Evolutionary conservation across 1,140 invertebrate genomes (phyloP).

Genomic region (Arion vulgaris): DNA sequence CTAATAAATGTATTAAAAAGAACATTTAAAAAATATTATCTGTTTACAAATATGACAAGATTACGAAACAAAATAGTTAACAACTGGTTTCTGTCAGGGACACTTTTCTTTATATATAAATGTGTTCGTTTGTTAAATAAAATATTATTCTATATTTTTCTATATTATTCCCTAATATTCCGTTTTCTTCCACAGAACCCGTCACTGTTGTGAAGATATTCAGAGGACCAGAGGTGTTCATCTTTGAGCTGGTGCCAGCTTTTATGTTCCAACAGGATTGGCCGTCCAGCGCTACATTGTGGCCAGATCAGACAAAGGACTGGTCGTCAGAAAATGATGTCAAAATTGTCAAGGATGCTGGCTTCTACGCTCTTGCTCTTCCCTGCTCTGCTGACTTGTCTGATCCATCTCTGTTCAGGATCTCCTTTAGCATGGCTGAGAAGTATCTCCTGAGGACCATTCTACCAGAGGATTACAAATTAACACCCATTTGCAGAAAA

Average conservation of each 20-base stretch:
- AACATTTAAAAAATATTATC: no score
- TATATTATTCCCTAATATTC: no score
- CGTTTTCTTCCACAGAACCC: slow-evolving; percentile 46
- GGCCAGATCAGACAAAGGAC: slow-evolving; percentile 32
- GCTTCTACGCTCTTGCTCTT: slow-evolving; percentile 42
- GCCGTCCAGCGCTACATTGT: slow-evolving; percentile 33
- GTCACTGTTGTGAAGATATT: slow-evolving; percentile 44
- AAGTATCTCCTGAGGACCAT: slow-evolving; percentile 37
- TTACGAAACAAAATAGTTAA: no score
- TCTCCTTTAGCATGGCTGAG: slow-evolving; percentile 45
- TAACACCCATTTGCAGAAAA: slow-evolving; percentile 15
- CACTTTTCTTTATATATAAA: no score
- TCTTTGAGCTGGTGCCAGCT: slow-evolving; percentile 44
- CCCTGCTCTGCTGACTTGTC: slow-evolving; percentile 19
- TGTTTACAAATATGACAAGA: no score
- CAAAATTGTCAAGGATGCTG: slow-evolving; percentile 30
- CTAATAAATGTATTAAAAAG: no score
- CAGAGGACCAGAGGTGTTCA: slow-evolving; percentile 16
- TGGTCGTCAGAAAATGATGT: slow-evolving; percentile 41
- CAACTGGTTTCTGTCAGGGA: no score
- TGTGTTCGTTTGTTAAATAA: no score
- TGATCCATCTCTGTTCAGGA: slow-evolving; percentile 37
- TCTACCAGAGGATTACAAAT: background rate
- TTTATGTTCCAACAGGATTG: slow-evolving; percentile 43
- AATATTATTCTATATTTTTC: no score